A percentile compares a stretch with the other conserved stretches of the same genome.
phyloP scores from a whole-genome alignment of 1,140 invertebrate genomes.

The Paramacrobiotus metropolitanus region DNA sequence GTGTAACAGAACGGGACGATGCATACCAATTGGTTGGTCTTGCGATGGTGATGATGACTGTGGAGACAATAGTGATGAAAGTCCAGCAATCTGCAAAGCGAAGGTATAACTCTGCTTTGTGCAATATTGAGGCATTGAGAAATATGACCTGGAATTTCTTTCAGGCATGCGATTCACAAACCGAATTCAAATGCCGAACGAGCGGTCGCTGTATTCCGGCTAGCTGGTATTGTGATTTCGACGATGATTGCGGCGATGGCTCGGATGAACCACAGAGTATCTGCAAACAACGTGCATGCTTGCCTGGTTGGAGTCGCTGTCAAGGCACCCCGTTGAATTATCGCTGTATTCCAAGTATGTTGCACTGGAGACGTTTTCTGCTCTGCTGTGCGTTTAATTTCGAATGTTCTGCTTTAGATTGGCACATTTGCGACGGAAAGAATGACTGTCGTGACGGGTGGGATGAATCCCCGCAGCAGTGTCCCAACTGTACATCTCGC shows the following conservation, averaged over 20 bases:
- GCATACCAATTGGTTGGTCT: conserved; percentile 25
- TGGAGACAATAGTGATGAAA: conserved; percentile 17
- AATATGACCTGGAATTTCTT: too few relatives aligned
- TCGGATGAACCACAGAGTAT: conserved; percentile 68
- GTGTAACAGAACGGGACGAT: conserved; percentile 22
- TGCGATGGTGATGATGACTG: conserved; percentile 25
- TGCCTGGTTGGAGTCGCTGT: conserved; percentile 68
- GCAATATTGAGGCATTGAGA: neutral
- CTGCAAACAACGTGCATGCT: conserved; percentile 63
- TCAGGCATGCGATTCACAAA: neutral
- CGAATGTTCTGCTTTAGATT: too few relatives aligned
- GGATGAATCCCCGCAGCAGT: conserved; percentile 42
- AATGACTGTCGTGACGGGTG: conserved; percentile 70
- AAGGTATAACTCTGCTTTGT: neutral
- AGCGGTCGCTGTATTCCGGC: conserved; percentile 75
- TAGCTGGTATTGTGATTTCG: conserved; percentile 84
- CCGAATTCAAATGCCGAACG: conserved; percentile 66
- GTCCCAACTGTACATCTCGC: conserved; percentile 56
- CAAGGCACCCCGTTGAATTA: conserved; percentile 58
- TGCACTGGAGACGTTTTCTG: too few relatives aligned
- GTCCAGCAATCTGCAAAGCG: conserved; percentile 14
- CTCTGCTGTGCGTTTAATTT: too few relatives aligned
- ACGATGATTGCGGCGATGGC: conserved; percentile 77
- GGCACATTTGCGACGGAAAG: conserved; percentile 71
- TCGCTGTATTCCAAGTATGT: conserved; percentile 78